Base-by-base conservation (phyloP, 2,113 vertebrate genomes). In the zebrafish (Danio rerio) region DNA sequence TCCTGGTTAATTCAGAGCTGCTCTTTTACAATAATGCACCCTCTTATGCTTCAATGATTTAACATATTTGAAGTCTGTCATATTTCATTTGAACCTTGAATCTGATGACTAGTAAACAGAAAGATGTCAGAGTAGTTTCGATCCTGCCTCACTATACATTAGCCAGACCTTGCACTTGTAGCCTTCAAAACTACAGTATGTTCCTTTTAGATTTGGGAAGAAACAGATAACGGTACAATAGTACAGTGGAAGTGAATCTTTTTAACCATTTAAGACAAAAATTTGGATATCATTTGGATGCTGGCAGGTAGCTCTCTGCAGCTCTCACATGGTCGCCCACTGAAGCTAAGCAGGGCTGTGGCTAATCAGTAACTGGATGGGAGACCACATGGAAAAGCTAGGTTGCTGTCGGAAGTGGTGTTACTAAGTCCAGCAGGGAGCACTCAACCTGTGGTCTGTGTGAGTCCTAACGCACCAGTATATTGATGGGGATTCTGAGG, bases 1-100 rank as follows among this genome's bases (percentile, higher is more conserved):
- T 69, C 43, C 62, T 65, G 31, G 42, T 65, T 65, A 43, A 65
- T 65, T 20, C 62, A 9, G 13, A 69, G 65, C 43, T 69, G 9
- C 9, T 18, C 9, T 2, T 18, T n/a, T 68, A 47, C 16, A 69
- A 20, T 69, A 49, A 49, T 68, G 9, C 5, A 31, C 31, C 43
- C 5, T 11, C 5, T 47, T 69, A 47, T 47, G 43, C 43, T 45
- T 69, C 3, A 1, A 0, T 47, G 65, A 47, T 69, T 69, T 69
- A 47, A 69, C 65, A 47, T 47, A 47, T 18, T 12, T 11, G 16
- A 47, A 47, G 31, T 31, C n/a, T 69, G 5, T 9, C 42, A 47
- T 47, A 18, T 47, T 20, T 47, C 31, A 65, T 31, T 72, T 8
- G 15, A n/a, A 13, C 21, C 42, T 68, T 40, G 53, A 52, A 71